These are phyloP conservation scores for Spinus pinus DNA, from an alignment of 2,797 vertebrate species.

Conservation along the genomic window DNA sequence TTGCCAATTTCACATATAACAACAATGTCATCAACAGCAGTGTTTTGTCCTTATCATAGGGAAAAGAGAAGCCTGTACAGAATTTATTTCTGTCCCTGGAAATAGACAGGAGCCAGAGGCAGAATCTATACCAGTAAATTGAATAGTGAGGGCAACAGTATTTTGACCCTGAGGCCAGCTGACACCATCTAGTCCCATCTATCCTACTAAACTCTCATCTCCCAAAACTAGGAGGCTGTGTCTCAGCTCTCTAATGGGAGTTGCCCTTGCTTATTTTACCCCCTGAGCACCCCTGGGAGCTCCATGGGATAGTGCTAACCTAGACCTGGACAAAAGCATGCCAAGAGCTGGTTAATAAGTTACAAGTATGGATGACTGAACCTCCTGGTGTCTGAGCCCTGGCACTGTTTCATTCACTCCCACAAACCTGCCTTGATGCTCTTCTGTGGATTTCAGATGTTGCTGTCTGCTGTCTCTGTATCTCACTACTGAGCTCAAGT, in stretches of 20 bases:
- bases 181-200: neutral
- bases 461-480: neutral
- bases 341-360: neutral
- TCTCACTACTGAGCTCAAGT: rapidly evolving
- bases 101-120: neutral
- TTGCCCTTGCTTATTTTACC: neutral
- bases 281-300: neutral
- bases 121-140: neutral
- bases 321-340: neutral
- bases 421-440: neutral
- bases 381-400: neutral
- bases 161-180: neutral
- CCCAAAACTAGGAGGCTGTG: neutral
- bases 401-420: neutral
- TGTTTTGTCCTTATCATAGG: neutral
- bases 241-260: neutral
- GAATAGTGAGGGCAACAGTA: neutral
- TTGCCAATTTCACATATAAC: neutral
- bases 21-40: neutral
- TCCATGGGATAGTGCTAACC: neutral
- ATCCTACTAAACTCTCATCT: neutral
- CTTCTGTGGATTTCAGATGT: neutral
- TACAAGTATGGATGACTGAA: neutral
- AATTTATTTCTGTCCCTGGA: neutral
- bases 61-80: neutral